These are phyloP conservation scores for Danio choprae DNA, from an alignment of 2,797 vertebrate genomes.

Conservation along the genomic window DNA sequence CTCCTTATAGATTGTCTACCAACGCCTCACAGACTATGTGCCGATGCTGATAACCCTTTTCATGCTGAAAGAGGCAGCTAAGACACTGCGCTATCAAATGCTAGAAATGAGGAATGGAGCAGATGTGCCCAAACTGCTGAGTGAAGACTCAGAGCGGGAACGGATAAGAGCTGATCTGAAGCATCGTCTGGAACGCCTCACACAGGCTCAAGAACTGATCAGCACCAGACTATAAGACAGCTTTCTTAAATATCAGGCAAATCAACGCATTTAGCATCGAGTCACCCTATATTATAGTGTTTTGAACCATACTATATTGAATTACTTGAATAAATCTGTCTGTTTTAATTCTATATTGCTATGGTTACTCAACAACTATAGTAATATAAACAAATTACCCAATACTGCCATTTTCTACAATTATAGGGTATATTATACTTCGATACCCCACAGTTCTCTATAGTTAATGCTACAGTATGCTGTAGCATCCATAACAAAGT, in stretches of 20 bases:
- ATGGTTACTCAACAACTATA: too few species aligned
- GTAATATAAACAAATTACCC: too few species aligned
- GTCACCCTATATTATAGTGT: too few species aligned
- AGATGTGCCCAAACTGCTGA: constrained; percentile 66
- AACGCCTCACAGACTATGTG: constrained; percentile 74
- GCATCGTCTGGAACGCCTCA: constrained; percentile 61
- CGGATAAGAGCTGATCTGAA: constrained; percentile 64
- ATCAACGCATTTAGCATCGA: neutral
- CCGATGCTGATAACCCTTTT: constrained; percentile 75
- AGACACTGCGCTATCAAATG: constrained; percentile 66
- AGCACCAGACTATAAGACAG: constrained; percentile 32
- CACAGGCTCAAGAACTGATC: constrained; percentile 65
- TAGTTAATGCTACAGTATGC: too few species aligned
- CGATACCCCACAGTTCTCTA: too few species aligned
- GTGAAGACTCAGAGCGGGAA: constrained; percentile 65
- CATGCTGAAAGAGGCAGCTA: constrained; percentile 65
- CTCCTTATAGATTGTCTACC: constrained; percentile 66
- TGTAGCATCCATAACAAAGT: too few species aligned
- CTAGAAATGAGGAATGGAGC: constrained; percentile 72
- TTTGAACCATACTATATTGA: too few species aligned
- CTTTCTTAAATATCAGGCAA: neutral
- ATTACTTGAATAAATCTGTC: too few species aligned
- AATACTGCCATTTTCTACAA: too few species aligned
- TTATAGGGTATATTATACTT: too few species aligned
- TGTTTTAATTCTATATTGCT: too few species aligned